Evolutionary conservation across 2,113 vertebrate genomes (phyloP).

Genomic region (Speoplatyrhinus poulsoni): DNA sequence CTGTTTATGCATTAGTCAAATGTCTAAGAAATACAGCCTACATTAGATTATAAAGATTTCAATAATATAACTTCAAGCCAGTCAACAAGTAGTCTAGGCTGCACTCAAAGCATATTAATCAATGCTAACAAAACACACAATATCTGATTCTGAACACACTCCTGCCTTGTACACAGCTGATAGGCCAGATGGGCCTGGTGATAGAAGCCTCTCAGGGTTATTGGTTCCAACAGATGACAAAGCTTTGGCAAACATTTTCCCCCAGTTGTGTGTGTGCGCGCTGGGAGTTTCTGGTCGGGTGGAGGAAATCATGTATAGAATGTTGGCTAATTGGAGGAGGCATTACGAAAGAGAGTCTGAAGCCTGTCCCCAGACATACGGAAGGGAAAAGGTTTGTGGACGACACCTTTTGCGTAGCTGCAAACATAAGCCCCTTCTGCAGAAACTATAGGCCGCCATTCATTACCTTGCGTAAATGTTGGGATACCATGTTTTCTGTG

Average conservation of each 20-base stretch:
- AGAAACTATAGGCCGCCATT: not conserved
- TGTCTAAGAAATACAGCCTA: too few species aligned
- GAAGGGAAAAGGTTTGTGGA: not conserved
- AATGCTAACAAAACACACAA: not conserved
- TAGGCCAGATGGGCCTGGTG: too few species aligned
- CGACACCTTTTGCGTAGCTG: not conserved
- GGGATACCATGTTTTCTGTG: not conserved
- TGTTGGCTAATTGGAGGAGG: constrained; percentile 22
- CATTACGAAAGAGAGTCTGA: not conserved
- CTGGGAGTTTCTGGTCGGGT: not conserved
- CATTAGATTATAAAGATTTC: too few species aligned
- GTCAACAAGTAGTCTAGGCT: too few species aligned
- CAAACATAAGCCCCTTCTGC: not conserved
- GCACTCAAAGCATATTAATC: constrained; percentile 7
- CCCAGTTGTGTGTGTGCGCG: not conserved
- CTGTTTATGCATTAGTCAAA: too few species aligned
- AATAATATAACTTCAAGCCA: too few species aligned
- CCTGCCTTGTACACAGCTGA: constrained; percentile 13
- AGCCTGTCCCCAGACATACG: not conserved
- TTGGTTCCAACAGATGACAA: not conserved
- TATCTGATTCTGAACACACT: constrained; percentile 15
- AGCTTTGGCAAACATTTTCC: constrained; percentile 12
- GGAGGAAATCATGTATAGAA: constrained; percentile 2
- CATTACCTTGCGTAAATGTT: not conserved
- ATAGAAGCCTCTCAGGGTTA: constrained; percentile 14